A percentile compares a stretch with the other conserved stretches of the same genome.
phyloP scores from a whole-genome alignment of 2,113 vertebrate species.

The Charina bottae region DNA sequence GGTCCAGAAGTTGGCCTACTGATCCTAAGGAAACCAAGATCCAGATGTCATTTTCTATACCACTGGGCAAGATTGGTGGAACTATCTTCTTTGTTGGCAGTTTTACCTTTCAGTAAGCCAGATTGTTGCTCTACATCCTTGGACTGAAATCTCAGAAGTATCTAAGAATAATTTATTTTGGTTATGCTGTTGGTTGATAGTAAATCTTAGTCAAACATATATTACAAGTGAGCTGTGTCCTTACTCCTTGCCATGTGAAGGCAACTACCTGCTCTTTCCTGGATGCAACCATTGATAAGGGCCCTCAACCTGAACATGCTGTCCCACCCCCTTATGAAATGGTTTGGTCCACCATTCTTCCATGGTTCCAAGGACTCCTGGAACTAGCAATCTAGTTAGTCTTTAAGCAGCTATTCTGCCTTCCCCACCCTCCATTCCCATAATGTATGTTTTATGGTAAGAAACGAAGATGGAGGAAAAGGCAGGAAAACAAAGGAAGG shows the following conservation, averaged over 20 bases:
- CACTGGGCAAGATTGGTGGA: not conserved
- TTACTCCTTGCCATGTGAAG: not conserved
- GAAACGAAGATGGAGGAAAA: not conserved
- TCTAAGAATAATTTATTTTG: not conserved
- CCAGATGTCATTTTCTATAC: not conserved
- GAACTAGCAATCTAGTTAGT: not conserved
- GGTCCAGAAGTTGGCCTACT: not conserved
- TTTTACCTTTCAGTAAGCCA: not conserved
- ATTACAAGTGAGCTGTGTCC: not conserved
- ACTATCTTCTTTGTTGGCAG: not conserved
- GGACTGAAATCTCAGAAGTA: not conserved
- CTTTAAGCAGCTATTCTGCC: not conserved
- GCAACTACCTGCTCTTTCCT: not conserved
- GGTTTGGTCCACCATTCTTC: not conserved
- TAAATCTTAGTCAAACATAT: not conserved
- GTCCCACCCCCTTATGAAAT: not conserved
- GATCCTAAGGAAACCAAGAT: not conserved
- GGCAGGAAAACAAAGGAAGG: not conserved
- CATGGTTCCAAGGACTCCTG: not conserved
- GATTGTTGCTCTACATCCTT: not conserved
- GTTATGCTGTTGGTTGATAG: not conserved
- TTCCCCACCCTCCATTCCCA: not conserved
- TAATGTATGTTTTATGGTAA: not conserved
- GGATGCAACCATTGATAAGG: not conserved
- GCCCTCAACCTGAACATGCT: not conserved